These are phyloP conservation scores for Drosophila cognata DNA, from an alignment of 2,888 invertebrate genomes.

Conservation along the genomic window DNA sequence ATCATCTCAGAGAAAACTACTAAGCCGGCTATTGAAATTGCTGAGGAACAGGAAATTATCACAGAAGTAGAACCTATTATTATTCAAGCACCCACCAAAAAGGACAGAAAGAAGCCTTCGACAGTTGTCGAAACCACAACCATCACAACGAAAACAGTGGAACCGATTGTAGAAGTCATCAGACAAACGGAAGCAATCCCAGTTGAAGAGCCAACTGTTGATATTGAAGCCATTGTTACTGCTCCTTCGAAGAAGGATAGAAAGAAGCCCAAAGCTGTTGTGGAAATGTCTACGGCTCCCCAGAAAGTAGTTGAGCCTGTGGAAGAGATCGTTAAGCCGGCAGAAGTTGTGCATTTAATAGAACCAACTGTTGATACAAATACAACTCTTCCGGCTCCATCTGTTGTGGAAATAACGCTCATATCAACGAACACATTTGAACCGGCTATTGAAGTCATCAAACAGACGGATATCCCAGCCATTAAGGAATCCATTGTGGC, in stretches of 20 bases:
- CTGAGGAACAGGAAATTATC: conserved; percentile 4
- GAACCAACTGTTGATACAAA: conserved; percentile 9
- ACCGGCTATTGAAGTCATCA: conserved; percentile 16
- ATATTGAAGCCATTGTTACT: neutral
- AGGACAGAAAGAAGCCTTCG: conserved; percentile 34
- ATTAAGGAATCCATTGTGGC: conserved; percentile 14
- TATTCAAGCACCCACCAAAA: conserved; percentile 16
- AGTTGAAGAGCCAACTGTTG: conserved; percentile 9
- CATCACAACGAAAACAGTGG: conserved; percentile 2
- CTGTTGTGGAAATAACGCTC: conserved; percentile 16
- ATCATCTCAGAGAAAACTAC: conserved; percentile 4
- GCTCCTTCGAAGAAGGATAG: conserved; percentile 34
- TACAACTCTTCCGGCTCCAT: neutral
- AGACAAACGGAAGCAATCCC: conserved; percentile 8
- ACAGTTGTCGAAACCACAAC: conserved; percentile 15
- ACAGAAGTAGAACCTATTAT: neutral
- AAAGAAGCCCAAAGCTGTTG: conserved; percentile 30
- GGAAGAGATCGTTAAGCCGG: conserved; percentile 10
- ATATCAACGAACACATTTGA: conserved; percentile 13
- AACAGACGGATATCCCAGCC: neutral
- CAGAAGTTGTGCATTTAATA: neutral
- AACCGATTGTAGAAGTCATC: conserved; percentile 22
- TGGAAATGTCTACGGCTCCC: conserved; percentile 14
- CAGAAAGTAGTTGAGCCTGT: conserved; percentile 14
- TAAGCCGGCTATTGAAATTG: conserved; percentile 18